Evolutionary conservation across 2,888 invertebrate genomes (phyloP), one percentile per base, ranked within the genome.

Genomic region (Drosophila neoperkinsi): DNA sequence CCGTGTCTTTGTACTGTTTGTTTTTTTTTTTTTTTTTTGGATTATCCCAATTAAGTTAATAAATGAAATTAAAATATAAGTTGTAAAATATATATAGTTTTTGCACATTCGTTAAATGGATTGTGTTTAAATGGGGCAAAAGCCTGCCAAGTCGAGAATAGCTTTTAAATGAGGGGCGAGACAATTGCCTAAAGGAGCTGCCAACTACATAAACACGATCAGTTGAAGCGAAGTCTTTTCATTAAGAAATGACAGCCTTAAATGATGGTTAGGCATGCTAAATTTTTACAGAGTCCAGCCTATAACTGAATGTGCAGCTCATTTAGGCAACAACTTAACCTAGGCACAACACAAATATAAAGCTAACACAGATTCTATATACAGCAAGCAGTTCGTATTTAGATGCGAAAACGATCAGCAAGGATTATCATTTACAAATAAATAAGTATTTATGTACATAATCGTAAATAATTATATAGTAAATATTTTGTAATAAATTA

Each of bases 81-180:
- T 70, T 49, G 5, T 59, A 34, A 51, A 63, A 55, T 30, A 25
- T 70, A 55, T 21, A 25, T 70, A 64, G 21, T 59, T 53, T 59
- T 69, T 64, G 69, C 71, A 75, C 70, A 77, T 77, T 79, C 79
- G 81, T 82, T 78, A 83, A 84, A 75, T 71, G 77, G 78, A 69
- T 74, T 57, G 59, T 82, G 76, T 74, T 66, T 56, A 30, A 65
- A 61, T 70, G 69, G 83, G 90, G 91, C 88, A 85, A 93, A 93
- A 93, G 93, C 93, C 93, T 93, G 92, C 92, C 93, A 93, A 93
- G 93, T 93, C 93, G 93, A 93, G 93, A 93, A 93, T 93, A 91
- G 89, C 91, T 85, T 90, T 88, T 66, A 60, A 87, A 80, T 82
- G 51, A 81, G 90, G 92, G 92, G 86, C 82, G 90, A 90, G 90